Conservation (phyloP, 2,797 vertebrate species). For the Phaenicophaeus curvirostris region DNA sequence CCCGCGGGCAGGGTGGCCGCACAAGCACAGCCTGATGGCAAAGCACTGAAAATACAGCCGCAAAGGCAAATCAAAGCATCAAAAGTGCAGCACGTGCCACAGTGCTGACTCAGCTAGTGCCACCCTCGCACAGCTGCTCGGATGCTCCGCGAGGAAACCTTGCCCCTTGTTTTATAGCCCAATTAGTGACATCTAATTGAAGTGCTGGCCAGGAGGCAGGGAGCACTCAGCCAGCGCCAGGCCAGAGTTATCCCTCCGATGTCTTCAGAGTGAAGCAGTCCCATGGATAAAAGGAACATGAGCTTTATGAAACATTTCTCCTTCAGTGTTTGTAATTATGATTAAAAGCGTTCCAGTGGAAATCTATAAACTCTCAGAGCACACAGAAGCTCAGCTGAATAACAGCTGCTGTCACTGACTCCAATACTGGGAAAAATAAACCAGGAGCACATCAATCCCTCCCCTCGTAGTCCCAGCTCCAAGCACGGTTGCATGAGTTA, state of each 20-base stretch:
- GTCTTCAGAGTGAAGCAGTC: accelerated
- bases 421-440: background rate
- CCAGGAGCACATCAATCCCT: background rate
- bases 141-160: background rate
- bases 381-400: background rate
- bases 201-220: background rate
- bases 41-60: accelerated
- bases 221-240: background rate
- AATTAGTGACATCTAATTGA: background rate
- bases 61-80: background rate
- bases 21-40: background rate
- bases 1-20: accelerated
- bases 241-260: accelerated
- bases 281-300: background rate
- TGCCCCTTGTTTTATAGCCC: background rate
- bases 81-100: background rate
- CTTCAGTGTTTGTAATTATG: background rate
- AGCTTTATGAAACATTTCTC: background rate
- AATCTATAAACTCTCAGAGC: background rate
- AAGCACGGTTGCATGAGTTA: background rate
- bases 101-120: background rate
- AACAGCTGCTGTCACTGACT: background rate
- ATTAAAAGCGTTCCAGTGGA: background rate
- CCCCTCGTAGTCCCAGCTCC: background rate
- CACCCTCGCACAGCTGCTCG: background rate